phyloP scores from a whole-genome alignment of 2,113 vertebrate genomes.

The Colossoma macropomum region DNA sequence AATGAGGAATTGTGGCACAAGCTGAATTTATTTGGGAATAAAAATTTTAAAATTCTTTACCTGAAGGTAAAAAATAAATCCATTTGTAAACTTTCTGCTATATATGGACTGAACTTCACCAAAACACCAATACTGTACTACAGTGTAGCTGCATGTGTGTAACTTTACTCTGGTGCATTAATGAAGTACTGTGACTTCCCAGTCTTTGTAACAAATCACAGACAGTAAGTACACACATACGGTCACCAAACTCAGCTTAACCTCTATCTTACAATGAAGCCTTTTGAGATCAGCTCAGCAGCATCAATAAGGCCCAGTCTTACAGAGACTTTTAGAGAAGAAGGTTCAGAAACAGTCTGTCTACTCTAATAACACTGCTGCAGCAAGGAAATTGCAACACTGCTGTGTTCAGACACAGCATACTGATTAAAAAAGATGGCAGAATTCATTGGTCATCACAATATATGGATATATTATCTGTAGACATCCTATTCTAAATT shows the following conservation, averaged over 20 bases:
- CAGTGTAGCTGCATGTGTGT: too few species aligned
- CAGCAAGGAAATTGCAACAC: not conserved
- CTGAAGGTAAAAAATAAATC: too few species aligned
- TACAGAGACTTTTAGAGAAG: not conserved
- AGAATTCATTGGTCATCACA: not conserved
- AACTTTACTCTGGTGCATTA: not conserved
- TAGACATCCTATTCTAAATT: too few species aligned
- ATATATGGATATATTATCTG: not conserved
- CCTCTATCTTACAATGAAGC: constrained; percentile 28
- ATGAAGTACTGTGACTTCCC: not conserved
- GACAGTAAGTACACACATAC: not conserved
- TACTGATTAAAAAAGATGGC: not conserved
- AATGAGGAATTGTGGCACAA: too few species aligned
- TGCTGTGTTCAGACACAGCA: not conserved
- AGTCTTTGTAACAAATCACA: not conserved
- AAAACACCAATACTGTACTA: too few species aligned
- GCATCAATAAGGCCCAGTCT: not conserved
- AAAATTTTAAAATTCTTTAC: too few species aligned
- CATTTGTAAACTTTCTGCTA: too few species aligned
- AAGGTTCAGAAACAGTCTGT: not conserved
- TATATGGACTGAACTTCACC: too few species aligned
- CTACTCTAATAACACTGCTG: not conserved
- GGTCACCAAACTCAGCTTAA: constrained; percentile 21
- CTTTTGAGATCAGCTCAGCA: not conserved
- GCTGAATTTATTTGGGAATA: too few species aligned